phyloP scores from a whole-genome alignment of 2,888 invertebrate species.

The Latrodectus elegans region DNA sequence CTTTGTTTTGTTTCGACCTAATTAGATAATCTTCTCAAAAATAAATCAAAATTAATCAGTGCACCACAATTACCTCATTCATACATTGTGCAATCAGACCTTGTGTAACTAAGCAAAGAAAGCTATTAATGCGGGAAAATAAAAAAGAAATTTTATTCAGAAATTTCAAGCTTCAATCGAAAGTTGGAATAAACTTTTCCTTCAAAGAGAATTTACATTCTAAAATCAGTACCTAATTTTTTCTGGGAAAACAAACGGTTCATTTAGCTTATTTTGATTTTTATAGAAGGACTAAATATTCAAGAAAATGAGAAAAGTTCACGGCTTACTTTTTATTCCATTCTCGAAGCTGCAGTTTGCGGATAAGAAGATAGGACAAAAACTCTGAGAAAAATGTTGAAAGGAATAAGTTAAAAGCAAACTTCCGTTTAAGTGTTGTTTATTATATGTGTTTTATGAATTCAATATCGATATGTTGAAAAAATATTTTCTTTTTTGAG shows the following conservation, averaged over 20 bases:
- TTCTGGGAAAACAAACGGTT: slow-evolving; percentile 37
- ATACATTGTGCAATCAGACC: slow-evolving; percentile 21
- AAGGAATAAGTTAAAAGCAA: too few relatives aligned
- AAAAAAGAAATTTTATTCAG: neutral
- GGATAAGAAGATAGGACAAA: too few relatives aligned
- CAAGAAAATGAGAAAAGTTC: too few relatives aligned
- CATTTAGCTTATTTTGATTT: slow-evolving; percentile 22
- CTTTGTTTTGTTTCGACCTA: slow-evolving; percentile 21
- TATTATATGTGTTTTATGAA: too few relatives aligned
- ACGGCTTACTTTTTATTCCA: too few relatives aligned
- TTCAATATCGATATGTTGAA: too few relatives aligned
- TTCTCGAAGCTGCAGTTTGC: too few relatives aligned
- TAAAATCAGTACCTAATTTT: slow-evolving; percentile 44
- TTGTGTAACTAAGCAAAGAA: slow-evolving; percentile 40
- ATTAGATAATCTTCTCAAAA: slow-evolving; percentile 35
- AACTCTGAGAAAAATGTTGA: too few relatives aligned
- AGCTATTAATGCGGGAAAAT: neutral
- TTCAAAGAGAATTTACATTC: slow-evolving; percentile 44
- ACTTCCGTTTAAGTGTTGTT: too few relatives aligned
- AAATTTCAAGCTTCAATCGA: slow-evolving; percentile 31
- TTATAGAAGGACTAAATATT: too few relatives aligned
- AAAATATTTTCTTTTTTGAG: too few relatives aligned
- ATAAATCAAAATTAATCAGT: slow-evolving; percentile 43
- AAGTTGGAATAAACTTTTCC: slow-evolving; percentile 26
- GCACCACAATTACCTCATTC: slow-evolving; percentile 8